phyloP scores from a whole-genome alignment of 1,140 invertebrate genomes.

The Drosophila ficusphila region DNA sequence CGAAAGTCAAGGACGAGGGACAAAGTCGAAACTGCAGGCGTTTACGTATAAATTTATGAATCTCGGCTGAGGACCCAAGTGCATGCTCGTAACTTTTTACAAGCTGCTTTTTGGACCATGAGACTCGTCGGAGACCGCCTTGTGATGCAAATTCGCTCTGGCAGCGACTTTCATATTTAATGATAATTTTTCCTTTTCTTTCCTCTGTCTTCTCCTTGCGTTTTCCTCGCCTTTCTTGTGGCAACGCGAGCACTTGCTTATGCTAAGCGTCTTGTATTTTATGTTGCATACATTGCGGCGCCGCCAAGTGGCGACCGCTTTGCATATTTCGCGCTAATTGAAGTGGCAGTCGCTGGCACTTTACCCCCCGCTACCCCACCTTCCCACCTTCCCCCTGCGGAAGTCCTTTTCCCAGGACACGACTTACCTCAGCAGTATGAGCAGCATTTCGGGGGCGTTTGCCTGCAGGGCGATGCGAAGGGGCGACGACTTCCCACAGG shows the following conservation, averaged over 20 bases:
- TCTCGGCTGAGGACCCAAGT: slow-evolving; percentile 46
- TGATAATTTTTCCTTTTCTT: slow-evolving; percentile 71
- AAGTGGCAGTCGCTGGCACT: slow-evolving; percentile 44
- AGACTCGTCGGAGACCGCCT: slow-evolving; percentile 73
- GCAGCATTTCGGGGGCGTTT: slow-evolving; percentile 89
- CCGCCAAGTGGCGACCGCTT: slow-evolving; percentile 62
- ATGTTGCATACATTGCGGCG: slow-evolving; percentile 68
- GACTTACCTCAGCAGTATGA: slow-evolving; percentile 87
- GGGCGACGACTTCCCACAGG: slow-evolving; percentile 89
- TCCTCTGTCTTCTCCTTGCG: slow-evolving; percentile 7
- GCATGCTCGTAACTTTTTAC: slow-evolving; percentile 65
- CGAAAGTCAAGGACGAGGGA: slow-evolving; percentile 48
- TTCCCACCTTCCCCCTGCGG: neutral
- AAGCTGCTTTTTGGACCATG: slow-evolving; percentile 60
- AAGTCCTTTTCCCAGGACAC: neutral
- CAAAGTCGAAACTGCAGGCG: slow-evolving; percentile 48
- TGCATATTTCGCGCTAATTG: slow-evolving; percentile 77
- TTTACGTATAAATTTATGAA: slow-evolving; percentile 78
- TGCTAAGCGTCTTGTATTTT: slow-evolving; percentile 73
- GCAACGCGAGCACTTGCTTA: slow-evolving; percentile 66
- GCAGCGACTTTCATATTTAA: slow-evolving; percentile 80
- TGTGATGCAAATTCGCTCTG: slow-evolving; percentile 81
- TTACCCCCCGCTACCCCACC: neutral
- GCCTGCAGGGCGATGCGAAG: slow-evolving; percentile 89
- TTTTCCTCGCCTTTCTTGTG: slow-evolving; percentile 14